Base-by-base conservation (phyloP, 2,888 invertebrate genomes). In the Drosophila anomalata region DNA sequence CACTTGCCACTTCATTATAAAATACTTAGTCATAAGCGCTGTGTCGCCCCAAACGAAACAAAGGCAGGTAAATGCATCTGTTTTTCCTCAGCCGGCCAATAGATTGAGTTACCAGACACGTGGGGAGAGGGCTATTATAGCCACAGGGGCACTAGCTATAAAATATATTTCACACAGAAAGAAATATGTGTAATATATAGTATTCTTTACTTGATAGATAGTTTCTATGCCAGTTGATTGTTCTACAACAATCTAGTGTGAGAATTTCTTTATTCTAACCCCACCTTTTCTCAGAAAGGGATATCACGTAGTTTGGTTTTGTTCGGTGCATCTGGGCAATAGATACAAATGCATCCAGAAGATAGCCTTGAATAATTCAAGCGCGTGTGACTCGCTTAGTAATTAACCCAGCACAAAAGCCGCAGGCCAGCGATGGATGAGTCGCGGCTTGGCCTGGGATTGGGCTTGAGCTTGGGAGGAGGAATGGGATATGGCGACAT, bases 371-470 rank as follows among this genome's bases (percentile, higher is more conserved):
- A 86, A 89, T 86, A 80, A 86, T 86, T 88, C 86, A 88, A 77
- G 75, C 89, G 86, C 89, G 76, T 89, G 86, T 85, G 86, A 89
- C 86, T 87, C 72, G 86, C 85, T 89, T 86, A 87, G 88, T 87
- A 86, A 86, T 86, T 86, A 88, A 85, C 78, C 77, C 81, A 80
- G 70, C 76, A 84, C 78, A 84, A 87, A 87, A 81, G 81, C 81
- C 85, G 62, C 88, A 73, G 77, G 73, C 81, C 73, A 74, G 76
- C 81, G 79, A 78, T 87, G 81, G 79, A 81, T 82, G 81, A 82
- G 78, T 78, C 81, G 87, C 84, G 57, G 56, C 47, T 78, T 66
- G 67, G 52, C 63, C 61, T 51, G 65, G 65, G 29, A 22, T 51
- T 46, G 66, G 41, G 26, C 11, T 31, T 41, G 61, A 54, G 53